These are phyloP conservation scores for Agriotes lineatus DNA, from an alignment of 2,888 invertebrate species.

Conservation along the genomic window DNA sequence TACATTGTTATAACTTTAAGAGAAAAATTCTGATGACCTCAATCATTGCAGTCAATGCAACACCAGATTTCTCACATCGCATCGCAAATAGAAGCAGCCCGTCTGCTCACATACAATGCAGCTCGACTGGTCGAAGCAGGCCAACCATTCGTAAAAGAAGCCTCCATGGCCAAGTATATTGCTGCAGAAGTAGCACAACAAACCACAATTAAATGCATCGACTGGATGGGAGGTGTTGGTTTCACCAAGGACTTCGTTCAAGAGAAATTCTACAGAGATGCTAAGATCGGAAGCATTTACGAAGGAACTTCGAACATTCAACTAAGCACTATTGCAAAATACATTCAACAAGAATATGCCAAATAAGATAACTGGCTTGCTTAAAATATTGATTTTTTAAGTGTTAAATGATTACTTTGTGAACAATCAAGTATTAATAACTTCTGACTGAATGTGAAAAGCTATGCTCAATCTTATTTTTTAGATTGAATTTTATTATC, in stretches of 20 bases:
- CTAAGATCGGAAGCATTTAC: slow-evolving; percentile 95
- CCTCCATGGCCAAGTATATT: slow-evolving; percentile 95
- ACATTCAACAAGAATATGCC: slow-evolving; percentile 77
- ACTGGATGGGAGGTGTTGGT: slow-evolving; percentile 98
- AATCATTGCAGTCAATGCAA: slow-evolving; percentile 83
- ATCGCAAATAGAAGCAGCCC: slow-evolving; percentile 90
- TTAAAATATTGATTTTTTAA: too few species aligned
- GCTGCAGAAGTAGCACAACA: slow-evolving; percentile 88
- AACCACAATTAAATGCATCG: slow-evolving; percentile 93
- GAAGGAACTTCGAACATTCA: slow-evolving; percentile 99
- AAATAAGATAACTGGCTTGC: too few species aligned
- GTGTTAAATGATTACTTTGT: too few species aligned
- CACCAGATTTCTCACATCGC: slow-evolving; percentile 93
- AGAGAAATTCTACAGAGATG: slow-evolving; percentile 93
- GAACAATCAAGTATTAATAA: too few species aligned
- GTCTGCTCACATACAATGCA: slow-evolving; percentile 94
- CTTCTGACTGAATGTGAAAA: too few species aligned
- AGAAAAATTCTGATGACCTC: background rate
- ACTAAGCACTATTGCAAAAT: slow-evolving; percentile 94
- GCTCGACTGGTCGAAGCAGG: slow-evolving; percentile 90
- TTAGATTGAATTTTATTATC: too few species aligned
- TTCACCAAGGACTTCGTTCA: slow-evolving; percentile 96
- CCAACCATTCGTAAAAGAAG: slow-evolving; percentile 88
- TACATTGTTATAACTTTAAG: too few species aligned
- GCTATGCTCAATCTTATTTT: too few species aligned